These are phyloP conservation scores for Lepidurus apus DNA, from an alignment of 1,140 invertebrate genomes.

Conservation along the genomic window DNA sequence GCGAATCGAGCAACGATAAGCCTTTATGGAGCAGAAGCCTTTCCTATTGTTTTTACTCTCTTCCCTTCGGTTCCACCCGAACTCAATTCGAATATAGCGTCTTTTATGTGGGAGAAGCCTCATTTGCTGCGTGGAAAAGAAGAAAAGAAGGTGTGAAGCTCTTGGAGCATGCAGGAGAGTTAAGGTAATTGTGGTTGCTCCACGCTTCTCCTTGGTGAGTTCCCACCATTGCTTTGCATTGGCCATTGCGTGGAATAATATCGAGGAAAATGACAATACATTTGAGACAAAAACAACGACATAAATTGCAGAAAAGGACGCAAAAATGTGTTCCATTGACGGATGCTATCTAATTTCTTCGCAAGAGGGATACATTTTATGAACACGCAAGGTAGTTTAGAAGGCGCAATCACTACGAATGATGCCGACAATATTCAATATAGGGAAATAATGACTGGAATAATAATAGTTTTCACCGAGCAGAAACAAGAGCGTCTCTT, in stretches of 20 bases:
- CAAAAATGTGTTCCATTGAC: too few relatives aligned
- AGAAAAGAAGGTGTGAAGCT: neutral
- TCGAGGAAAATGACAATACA: neutral
- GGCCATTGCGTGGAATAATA: neutral
- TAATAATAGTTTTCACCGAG: too few relatives aligned
- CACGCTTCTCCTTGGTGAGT: neutral
- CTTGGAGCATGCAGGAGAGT: neutral
- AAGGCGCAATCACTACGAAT: too few relatives aligned
- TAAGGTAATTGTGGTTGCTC: neutral
- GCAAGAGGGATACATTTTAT: too few relatives aligned
- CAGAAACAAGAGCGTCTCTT: too few relatives aligned
- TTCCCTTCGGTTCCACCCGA: neutral
- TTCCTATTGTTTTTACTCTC: neutral
- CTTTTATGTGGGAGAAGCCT: constrained; percentile 10
- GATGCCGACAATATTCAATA: too few relatives aligned
- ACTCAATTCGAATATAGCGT: neutral
- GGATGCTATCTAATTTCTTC: too few relatives aligned
- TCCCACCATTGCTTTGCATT: neutral
- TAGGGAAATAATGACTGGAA: too few relatives aligned
- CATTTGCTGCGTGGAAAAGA: constrained; percentile 4
- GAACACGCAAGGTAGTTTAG: too few relatives aligned
- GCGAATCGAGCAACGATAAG: too few relatives aligned
- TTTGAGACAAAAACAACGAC: neutral
- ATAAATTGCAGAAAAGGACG: neutral
- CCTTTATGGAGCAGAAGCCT: too few relatives aligned